Percentiles rank a stretch among this genome's conserved stretches.
Evolutionary conservation across 2,797 vertebrate species (phyloP).

Genomic region (Cirrhinus molitorella): DNA sequence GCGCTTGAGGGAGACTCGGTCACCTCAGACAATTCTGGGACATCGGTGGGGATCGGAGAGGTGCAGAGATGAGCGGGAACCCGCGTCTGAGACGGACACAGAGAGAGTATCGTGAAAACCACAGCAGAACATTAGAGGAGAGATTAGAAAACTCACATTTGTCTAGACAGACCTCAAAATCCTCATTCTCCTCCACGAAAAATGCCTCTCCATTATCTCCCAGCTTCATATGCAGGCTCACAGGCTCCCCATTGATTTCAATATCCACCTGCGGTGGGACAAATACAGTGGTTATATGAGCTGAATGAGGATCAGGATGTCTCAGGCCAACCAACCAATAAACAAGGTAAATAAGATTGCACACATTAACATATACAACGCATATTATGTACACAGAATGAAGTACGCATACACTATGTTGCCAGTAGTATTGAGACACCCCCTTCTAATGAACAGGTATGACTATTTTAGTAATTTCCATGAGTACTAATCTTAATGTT

Average conservation of each 20-base stretch:
- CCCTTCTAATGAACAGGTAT: too few relatives aligned
- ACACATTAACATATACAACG: not conserved
- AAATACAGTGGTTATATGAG: not conserved
- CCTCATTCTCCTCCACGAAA: constrained; percentile 89
- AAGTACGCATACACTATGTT: too few relatives aligned
- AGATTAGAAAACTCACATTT: not conserved
- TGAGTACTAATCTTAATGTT: too few relatives aligned
- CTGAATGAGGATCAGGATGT: not conserved
- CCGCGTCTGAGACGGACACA: not conserved
- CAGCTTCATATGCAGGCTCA: constrained; percentile 94
- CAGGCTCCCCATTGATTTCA: constrained; percentile 91
- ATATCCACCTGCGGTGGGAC: constrained; percentile 88
- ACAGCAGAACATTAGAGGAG: not conserved
- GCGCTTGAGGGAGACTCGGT: not conserved
- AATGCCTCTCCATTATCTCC: constrained; percentile 96
- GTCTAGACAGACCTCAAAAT: constrained; percentile 69
- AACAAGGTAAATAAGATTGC: not conserved
- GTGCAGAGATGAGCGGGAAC: constrained; percentile 85
- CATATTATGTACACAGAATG: not conserved
- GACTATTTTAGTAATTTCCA: too few relatives aligned
- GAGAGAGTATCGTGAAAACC: not conserved
- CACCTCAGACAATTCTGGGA: constrained; percentile 54
- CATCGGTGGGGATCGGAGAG: constrained; percentile 82
- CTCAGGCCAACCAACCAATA: not conserved
- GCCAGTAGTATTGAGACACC: too few relatives aligned